Evolutionary conservation across 2,888 invertebrate species (phyloP), one percentile per base, ranked within the genome.

Genomic region (Sinodicranocentrus sp.): DNA sequence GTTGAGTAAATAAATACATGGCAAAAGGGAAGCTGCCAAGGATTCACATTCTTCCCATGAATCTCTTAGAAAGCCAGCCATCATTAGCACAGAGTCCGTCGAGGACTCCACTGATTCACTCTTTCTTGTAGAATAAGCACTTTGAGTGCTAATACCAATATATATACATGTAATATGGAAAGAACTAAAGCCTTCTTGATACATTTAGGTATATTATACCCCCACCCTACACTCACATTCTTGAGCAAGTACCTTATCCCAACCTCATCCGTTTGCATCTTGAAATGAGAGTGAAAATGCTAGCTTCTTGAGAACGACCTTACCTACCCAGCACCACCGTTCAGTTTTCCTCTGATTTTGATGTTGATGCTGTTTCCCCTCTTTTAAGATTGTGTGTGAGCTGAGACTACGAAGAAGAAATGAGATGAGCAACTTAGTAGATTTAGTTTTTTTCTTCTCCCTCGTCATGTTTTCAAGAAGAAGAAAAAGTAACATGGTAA

Each of bases 21-120:
- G 73, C 52, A 72, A 80, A 80, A 80, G 72, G 80, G 80, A 72
- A 80, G 71, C 80, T 80, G 80, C 80, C 80, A 80, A 82, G 82
- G 82, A 82, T 82, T 82, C 82, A 82, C 82, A 82, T 82, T 82
- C 82, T 65, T 73, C 73, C 82, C 82, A 82, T 82, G 82, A 82
- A 82, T 82, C 82, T 82, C 82, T 82, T 72, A 82, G 82, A 82
- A 82, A 82, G 82, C 82, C 80, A 80, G 67, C 80, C 82, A 73
- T 82, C 82, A 82, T 82, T 82, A 82, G 82, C 65, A 82, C 72
- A 73, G 82, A 82, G 82, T 57, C 82, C 82, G 73, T 82, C 72
- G 82, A 82, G 82, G 82, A 73, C 82, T 80, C 54, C 63, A 26
- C 82, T 73, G 82, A 82, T 82, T 82, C 82, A 44, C 75, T 63